Conservation (phyloP, 2,113 vertebrate genomes). For the Myrmecobius fasciatus region DNA sequence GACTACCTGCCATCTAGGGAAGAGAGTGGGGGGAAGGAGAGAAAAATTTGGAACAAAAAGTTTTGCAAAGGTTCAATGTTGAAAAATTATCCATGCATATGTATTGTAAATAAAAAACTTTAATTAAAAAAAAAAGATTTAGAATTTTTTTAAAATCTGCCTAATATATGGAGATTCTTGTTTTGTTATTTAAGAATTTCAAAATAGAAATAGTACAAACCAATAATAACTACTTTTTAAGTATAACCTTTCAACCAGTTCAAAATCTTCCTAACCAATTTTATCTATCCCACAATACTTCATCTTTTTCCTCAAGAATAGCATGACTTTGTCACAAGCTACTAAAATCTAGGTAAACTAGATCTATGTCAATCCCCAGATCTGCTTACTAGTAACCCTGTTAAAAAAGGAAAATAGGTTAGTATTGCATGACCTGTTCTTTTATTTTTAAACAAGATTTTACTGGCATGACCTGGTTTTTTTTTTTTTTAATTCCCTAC, state of each 20-base stretch:
- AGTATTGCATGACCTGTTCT: background rate
- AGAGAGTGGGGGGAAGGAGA: no score
- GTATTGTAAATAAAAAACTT: no score
- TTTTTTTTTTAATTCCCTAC: background rate
- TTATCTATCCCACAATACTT: background rate
- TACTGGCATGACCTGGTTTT: background rate
- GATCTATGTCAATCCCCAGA: background rate
- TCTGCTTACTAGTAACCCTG: background rate
- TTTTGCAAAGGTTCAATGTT: no score
- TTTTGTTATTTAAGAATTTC: background rate
- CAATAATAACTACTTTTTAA: background rate
- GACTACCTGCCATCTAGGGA: no score
- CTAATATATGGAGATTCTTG: background rate
- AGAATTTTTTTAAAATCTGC: background rate
- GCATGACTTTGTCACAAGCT: background rate
- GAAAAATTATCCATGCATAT: no score
- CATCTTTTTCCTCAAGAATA: background rate
- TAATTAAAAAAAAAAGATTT: no score
- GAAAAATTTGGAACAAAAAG: no score
- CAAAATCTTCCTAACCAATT: background rate
- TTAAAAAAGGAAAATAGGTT: slow-evolving; percentile 3
- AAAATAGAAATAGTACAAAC: background rate
- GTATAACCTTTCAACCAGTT: background rate
- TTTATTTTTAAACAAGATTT: background rate
- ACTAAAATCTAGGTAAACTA: background rate